Evolutionary conservation across 2,888 invertebrate species (phyloP).

Genomic region (Criorhina ranunculi): DNA sequence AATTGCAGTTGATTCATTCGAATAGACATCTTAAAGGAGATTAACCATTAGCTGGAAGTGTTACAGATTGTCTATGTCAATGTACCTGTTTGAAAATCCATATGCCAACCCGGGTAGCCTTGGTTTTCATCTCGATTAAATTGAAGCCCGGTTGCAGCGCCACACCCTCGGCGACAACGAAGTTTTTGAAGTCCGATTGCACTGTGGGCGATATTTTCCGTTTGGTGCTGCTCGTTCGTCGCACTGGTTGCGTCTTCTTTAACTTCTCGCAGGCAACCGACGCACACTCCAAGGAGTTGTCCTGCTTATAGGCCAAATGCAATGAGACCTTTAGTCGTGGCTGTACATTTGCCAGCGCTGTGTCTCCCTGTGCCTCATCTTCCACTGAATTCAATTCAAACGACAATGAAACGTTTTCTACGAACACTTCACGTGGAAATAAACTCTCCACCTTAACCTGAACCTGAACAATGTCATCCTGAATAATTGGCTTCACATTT

Average conservation of each 20-base stretch:
- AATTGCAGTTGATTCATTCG: constrained; percentile 89
- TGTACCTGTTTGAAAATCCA: constrained; percentile 89
- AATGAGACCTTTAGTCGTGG: constrained; percentile 86
- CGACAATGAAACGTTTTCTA: constrained; percentile 88
- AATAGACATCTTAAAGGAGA: constrained; percentile 64
- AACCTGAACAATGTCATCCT: constrained; percentile 86
- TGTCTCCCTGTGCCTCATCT: constrained; percentile 24
- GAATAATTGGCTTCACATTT: constrained; percentile 82
- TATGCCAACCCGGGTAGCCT: constrained; percentile 88
- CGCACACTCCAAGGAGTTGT: constrained; percentile 90
- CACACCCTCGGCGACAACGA: constrained; percentile 86
- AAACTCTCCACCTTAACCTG: constrained; percentile 86
- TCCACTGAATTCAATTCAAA: constrained; percentile 86
- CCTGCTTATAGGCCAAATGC: constrained; percentile 92
- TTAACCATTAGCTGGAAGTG: neutral
- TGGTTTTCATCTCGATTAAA: constrained; percentile 86
- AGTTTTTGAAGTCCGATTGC: constrained; percentile 88
- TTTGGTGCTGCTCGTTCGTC: constrained; percentile 90
- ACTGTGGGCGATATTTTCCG: constrained; percentile 88
- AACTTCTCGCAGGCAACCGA: constrained; percentile 89
- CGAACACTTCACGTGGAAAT: constrained; percentile 88
- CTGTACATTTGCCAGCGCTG: constrained; percentile 80
- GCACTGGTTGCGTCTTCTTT: constrained; percentile 86
- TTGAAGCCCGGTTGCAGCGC: constrained; percentile 88
- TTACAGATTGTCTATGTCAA: neutral